A percentile compares a stretch with the other conserved stretches of the same genome.
phyloP scores from a whole-genome alignment of 2,797 vertebrate genomes.

The Sciurus vulgaris region DNA sequence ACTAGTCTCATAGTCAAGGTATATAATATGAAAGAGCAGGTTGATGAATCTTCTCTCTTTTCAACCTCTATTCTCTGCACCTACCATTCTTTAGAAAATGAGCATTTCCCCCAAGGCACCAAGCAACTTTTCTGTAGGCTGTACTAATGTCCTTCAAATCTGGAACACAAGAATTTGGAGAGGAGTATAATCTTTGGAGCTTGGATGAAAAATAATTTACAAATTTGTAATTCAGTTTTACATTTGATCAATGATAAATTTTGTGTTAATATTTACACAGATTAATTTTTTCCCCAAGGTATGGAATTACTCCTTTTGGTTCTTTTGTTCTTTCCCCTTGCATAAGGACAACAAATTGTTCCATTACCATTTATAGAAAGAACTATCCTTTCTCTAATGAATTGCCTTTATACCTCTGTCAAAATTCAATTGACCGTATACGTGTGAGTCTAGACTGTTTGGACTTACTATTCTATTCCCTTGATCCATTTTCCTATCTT shows the following conservation, averaged over 20 bases:
- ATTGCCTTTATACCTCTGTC: background rate
- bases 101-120: background rate
- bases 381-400: background rate
- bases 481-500: background rate
- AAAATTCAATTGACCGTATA: background rate
- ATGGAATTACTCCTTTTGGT: background rate
- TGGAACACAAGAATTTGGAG: slow-evolving; percentile 43
- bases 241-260: background rate
- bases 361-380: background rate
- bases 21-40: background rate
- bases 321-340: background rate
- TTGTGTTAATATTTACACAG: background rate
- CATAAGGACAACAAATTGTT: background rate
- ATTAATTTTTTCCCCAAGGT: background rate
- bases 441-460: background rate
- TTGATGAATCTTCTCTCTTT: background rate
- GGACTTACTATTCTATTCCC: background rate
- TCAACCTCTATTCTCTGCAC: background rate
- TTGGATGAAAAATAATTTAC: slow-evolving; percentile 29
- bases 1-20: background rate
- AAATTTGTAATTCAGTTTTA: background rate
- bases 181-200: background rate
- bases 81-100: background rate
- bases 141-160: background rate
- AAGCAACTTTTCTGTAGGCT: background rate